Evolutionary conservation across 2,797 vertebrate species (phyloP).

Genomic region (Pantherophis alleghaniensis): DNA sequence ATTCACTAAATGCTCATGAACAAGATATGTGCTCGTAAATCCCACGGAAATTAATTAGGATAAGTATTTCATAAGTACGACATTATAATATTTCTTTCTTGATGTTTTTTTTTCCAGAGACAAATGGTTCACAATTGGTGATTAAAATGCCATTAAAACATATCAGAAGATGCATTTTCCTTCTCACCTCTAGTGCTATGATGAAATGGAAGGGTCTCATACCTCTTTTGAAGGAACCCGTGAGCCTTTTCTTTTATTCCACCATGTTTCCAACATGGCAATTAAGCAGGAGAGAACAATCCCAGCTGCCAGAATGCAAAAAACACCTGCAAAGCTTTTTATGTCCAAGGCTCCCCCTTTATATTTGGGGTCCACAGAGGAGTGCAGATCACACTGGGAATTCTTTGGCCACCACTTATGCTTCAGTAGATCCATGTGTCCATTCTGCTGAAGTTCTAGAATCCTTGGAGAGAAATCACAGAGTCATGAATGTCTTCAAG

Average conservation of each 20-base stretch:
- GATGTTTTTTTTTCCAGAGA: conserved; percentile 11
- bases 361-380: conserved; percentile 86
- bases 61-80: not conserved
- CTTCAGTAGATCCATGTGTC: conserved; percentile 95
- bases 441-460: conserved; percentile 96
- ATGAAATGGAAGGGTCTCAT: conserved; percentile 70
- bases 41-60: not conserved
- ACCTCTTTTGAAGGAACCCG: conserved; percentile 98
- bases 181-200: conserved; percentile 35
- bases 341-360: conserved; percentile 92
- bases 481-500: not conserved
- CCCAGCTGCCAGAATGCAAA: conserved; percentile 95
- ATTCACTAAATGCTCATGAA: not conserved
- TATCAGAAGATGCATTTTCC: conserved; percentile 31
- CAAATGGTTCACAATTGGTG: conserved; percentile 36
- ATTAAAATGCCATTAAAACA: conserved; percentile 29
- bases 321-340: conserved; percentile 97
- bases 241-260: conserved; percentile 95
- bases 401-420: conserved; percentile 98
- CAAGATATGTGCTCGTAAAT: not conserved
- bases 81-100: not conserved
- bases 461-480: conserved; percentile 79
- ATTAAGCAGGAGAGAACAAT: conserved; percentile 97
- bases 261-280: conserved; percentile 98
- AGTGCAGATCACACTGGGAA: conserved; percentile 92